Conservation (phyloP, 2,797 vertebrate species). For the Sebastes diploproa region DNA sequence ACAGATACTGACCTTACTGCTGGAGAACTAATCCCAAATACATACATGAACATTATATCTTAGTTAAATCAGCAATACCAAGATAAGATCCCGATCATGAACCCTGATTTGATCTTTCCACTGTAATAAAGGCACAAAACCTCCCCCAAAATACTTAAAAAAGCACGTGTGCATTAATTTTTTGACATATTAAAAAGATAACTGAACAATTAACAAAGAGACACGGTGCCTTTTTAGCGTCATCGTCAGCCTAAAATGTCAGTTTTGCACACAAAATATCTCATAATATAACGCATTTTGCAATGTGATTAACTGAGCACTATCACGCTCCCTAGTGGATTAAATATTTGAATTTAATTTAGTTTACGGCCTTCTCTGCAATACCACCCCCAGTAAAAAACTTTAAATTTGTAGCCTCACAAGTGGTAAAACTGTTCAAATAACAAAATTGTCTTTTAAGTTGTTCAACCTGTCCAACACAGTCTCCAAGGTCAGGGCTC, state of each 20-base stretch:
- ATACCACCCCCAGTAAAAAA: not conserved
- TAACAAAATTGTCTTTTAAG: not conserved
- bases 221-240: not conserved
- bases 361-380: not conserved
- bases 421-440: not conserved
- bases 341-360: not conserved
- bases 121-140: not conserved
- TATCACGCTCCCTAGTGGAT: not conserved
- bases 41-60: not conserved
- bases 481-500: not conserved
- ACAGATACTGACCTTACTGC: not conserved
- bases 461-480: not conserved
- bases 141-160: not conserved
- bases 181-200: too few relatives aligned
- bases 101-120: not conserved
- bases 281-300: not conserved
- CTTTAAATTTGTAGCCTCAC: not conserved
- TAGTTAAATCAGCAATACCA: too few relatives aligned
- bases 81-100: too few relatives aligned
- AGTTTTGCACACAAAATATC: not conserved
- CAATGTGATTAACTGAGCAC: not conserved
- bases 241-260: not conserved
- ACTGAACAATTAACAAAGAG: too few relatives aligned
- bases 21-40: not conserved
- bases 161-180: too few relatives aligned